phyloP scores from a whole-genome alignment of 2,113 vertebrate species.

The Oreamnos americanus region DNA sequence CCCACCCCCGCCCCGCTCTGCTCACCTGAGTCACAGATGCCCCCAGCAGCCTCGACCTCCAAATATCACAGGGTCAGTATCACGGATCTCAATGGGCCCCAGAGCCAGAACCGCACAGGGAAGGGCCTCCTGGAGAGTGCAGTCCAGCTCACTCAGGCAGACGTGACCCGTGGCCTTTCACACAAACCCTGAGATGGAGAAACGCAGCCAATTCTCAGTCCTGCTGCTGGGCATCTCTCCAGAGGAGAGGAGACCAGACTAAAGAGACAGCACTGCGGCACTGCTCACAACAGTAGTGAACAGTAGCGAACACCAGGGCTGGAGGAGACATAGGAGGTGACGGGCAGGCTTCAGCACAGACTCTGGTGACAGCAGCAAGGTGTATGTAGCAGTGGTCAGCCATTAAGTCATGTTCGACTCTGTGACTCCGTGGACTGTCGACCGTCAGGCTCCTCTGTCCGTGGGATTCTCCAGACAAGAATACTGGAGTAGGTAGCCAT shows the following conservation, averaged over 20 bases:
- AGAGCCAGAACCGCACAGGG: rapidly evolving
- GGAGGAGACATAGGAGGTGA: not conserved
- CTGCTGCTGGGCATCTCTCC: not conserved
- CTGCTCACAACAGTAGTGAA: rapidly evolving
- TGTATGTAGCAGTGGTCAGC: rapidly evolving
- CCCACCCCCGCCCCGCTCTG: not conserved
- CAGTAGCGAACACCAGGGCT: rapidly evolving
- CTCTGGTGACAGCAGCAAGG: rapidly evolving
- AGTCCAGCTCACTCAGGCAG: not conserved
- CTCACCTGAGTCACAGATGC: not conserved
- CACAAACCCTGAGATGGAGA: not conserved
- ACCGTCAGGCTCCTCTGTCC: not conserved
- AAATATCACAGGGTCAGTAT: no score
- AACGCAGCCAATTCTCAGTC: rapidly evolving
- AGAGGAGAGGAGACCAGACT: not conserved
- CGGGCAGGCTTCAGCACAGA: rapidly evolving
- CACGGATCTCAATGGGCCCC: not conserved
- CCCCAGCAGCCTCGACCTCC: not conserved
- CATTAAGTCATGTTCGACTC: not conserved
- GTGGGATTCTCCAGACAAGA: not conserved
- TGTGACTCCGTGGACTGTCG: not conserved
- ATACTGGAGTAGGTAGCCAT: not conserved
- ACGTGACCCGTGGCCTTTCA: not conserved
- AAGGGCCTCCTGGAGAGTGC: not conserved
- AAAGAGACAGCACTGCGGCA: not conserved